Evolutionary conservation across 2,797 vertebrate genomes (phyloP), one percentile per base, ranked within the genome.

Genomic region (Pyrocephalus nanus): DNA sequence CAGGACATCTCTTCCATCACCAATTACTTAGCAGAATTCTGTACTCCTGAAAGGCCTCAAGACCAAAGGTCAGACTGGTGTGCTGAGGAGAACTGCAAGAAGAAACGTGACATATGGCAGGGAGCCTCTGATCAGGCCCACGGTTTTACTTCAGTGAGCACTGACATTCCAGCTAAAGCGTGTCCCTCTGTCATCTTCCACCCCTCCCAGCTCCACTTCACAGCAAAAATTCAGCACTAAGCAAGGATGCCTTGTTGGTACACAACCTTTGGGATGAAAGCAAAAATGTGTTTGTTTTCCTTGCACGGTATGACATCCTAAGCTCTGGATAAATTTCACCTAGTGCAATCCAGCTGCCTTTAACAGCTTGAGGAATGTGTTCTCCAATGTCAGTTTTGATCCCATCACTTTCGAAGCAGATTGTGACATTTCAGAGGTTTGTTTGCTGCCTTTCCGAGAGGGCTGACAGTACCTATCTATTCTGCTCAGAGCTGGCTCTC

Each of bases 351-450:
- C 96, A 98, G 97, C 97, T 94, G 93, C 95, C 83, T 90, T 96
- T 96, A 95, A 97, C 97, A 97, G 95, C 94, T 91, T 89, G 82
- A 95, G 74, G n/a, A 90, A 96, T 84, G 92, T 81, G 90, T 86
- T 95, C 96, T 89, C 94, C 95, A 84, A 62, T 91, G 96, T 93
- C 89, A 92, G 94, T 92, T 97, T 90, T 95, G 92, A 97, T 95
- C 95, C 93, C 81, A 86, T 97, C 95, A 92, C 94, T 96, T 97
- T 93, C 62, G 53, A 94, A 96, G 93, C 94, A 92, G 96, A 95
- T 93, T 65, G 96, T 95, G 95, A 95, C 95, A 96, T 97, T 97
- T 97, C 97, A 96, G 97, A 92, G 90, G 92, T 91, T 96, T 78
- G 58, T 90, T 95, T 93, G 93, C 96, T 95, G 93, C 95, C 88